Evolutionary conservation across 2,113 vertebrate genomes (phyloP), one percentile per base, ranked within the genome.

Genomic region (Balaeniceps rex): DNA sequence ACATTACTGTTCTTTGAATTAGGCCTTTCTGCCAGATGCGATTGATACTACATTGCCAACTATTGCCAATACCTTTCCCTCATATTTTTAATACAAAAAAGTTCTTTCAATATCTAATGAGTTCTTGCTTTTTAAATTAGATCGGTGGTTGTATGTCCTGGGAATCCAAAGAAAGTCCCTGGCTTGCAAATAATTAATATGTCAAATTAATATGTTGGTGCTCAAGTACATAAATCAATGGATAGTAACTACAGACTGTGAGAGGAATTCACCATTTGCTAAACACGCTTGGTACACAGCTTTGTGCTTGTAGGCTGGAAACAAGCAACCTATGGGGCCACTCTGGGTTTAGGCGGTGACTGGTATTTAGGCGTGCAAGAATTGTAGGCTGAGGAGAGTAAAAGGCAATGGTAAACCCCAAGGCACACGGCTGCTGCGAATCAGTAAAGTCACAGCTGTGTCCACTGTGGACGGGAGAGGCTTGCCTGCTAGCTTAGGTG

Each of bases 1-100:
- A 85, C 89, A 95, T 96, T 83, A 54, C 94, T 94, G 75, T 76
- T 76, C 55, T 95, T 96, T 80, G 76, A 85, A 75, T 81, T 46
- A 51, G n/a, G n/a, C 38, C 55, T 81, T 90, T 84, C 61, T 66
- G 19, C 89, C 87, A 80, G 64, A 52, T 79, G n/a, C 2, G 10
- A 44, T 33, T 87, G 40, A 34, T 71, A n/a, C 11, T 75, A 49
- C 40, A 8, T 80, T 55, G 63, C 87, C 26, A 77, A 21, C 58
- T 92, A 31, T 40, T 97, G 47, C 66, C 28, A 36, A 24, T 68
- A 60, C 47, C 22, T 92, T 84, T 88, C 42, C 40, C n/a, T 75
- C 14, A 5, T 68, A 64, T 77, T 88, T 88, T 92, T 78, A 47
- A 80, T 91, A 74, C 13, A 34, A 79, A 72, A 86, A 60, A 69